Conservation (phyloP, 53 echinoderm and acorn worm genomes). For the Zoroaster sp. region DNA sequence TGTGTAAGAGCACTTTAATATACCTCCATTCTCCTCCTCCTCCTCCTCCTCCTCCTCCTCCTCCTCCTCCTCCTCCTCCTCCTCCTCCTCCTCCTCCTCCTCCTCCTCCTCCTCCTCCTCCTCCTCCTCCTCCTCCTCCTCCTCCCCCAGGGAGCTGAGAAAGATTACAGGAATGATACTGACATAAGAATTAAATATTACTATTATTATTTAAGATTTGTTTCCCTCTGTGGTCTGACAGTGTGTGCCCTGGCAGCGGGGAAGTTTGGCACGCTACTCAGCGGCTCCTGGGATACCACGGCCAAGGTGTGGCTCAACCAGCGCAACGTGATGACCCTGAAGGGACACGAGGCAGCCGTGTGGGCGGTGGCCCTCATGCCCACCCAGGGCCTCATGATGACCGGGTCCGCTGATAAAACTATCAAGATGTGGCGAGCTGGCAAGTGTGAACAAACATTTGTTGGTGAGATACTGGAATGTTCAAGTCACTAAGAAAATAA, state of each 20-base stretch:
- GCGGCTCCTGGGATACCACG: conserved; percentile 95
- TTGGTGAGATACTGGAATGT: conserved; percentile 67
- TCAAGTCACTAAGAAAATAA: background rate
- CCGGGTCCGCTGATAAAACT: conserved; percentile 92
- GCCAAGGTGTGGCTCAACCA: conserved; percentile 97
- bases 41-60: no score
- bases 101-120: no score
- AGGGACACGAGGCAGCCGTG: conserved; percentile 86
- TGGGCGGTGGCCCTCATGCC: conserved; percentile 97
- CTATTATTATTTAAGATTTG: no score
- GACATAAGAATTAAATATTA: no score
- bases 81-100: no score
- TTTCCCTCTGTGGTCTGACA: no score
- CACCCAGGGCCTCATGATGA: conserved; percentile 92
- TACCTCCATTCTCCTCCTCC: no score
- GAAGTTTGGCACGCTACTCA: conserved; percentile 96
- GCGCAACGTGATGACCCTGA: conserved; percentile 88
- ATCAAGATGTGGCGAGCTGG: conserved; percentile 96
- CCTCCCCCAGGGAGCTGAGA: no score
- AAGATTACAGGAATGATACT: background rate
- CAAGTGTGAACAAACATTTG: conserved; percentile 85
- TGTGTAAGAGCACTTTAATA: no score
- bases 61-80: no score
- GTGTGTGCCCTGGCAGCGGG: conserved; percentile 90
- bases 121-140: no score